Evolutionary conservation across 2,113 vertebrate genomes (phyloP), one percentile per base, ranked within the genome.

Genomic region (Poicephalus meyeri): DNA sequence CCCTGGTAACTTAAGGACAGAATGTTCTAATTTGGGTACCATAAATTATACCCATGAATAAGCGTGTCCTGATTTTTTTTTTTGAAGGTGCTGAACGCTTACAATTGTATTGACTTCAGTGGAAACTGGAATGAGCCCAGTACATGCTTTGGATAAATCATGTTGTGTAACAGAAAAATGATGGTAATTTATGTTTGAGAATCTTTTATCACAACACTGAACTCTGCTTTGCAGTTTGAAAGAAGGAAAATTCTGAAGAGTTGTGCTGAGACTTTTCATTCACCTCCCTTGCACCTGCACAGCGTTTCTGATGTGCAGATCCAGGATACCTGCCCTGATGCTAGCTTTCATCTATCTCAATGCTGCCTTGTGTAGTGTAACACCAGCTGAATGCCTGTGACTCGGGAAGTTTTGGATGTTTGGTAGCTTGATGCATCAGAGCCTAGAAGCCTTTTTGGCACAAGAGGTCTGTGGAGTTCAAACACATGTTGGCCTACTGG

Each of bases 1-100:
- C 52, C 10, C 52, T 68, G 80, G 93, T 69, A 64, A 76, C 65
- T 88, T 86, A 44, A 93, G 93, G 92, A 86, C 86, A 96, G 79
- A 80, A 46, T 85, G 81, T 89, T 94, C 96, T 93, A 92, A 94
- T 96, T 95, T 84, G 77, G 52, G 73, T 53, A 20, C n/a, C 66
- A 79, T 94, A 84, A 96, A 94, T 95, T 95, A 95, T 94, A 90
- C 49, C 80, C 83, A 41, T 70, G 93, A 94, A 96, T 94, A 97
- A 87, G 83, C 90, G 69, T 53, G 83, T 52, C 80, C 83, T 94
- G 89, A 79, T 91, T 93, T 77, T 58, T 52, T 58, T 52, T 52
- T 58, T 29, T 90, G 73, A 92, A 96, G 95, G 90, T 96, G 83
- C 95, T 79, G 93, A 93, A 33, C 61, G n/a, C 83, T 93, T 88